Conservation (phyloP, 1,140 invertebrate species). For the Pogonognathellus flavescens region DNA sequence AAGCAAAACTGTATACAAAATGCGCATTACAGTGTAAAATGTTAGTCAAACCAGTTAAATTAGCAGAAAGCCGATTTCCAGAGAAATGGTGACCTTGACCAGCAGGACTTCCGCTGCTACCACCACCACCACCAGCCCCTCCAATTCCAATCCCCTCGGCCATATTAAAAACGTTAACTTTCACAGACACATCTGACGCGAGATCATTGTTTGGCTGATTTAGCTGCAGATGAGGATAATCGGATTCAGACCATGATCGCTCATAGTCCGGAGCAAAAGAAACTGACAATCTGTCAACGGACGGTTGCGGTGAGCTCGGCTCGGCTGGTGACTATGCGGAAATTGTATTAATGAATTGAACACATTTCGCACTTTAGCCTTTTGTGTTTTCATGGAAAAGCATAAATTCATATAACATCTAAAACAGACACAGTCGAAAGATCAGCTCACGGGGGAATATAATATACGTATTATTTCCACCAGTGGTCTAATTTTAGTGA, state of each 20-base stretch:
- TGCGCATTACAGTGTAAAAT: conserved; percentile 16
- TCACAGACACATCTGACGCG: conserved; percentile 69
- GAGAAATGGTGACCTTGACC: conserved; percentile 42
- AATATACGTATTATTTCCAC: too few species aligned
- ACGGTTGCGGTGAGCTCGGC: conserved; percentile 76
- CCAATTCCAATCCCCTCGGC: not conserved
- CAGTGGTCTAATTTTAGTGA: too few species aligned
- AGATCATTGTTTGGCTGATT: conserved; percentile 9
- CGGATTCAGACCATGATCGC: conserved; percentile 54
- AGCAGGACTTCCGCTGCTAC: conserved; percentile 11
- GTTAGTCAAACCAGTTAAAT: conserved; percentile 49
- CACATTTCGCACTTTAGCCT: not conserved
- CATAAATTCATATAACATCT: too few species aligned
- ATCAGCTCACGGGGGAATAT: too few species aligned
- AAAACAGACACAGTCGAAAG: too few species aligned
- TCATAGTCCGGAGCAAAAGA: conserved; percentile 75
- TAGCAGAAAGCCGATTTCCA: conserved; percentile 44
- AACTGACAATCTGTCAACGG: conserved; percentile 78
- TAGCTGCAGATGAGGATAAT: conserved; percentile 65
- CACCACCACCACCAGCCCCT: not conserved
- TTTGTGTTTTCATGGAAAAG: too few species aligned
- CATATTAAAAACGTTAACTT: conserved; percentile 64
- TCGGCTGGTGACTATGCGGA: conserved; percentile 66
- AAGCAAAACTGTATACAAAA: not conserved
- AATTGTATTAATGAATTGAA: conserved; percentile 26